Percentiles rank a stretch among this genome's conserved stretches.
These are phyloP conservation scores for Piscicola geometra DNA, from an alignment of 2,888 invertebrate species.

Conservation along the genomic window DNA sequence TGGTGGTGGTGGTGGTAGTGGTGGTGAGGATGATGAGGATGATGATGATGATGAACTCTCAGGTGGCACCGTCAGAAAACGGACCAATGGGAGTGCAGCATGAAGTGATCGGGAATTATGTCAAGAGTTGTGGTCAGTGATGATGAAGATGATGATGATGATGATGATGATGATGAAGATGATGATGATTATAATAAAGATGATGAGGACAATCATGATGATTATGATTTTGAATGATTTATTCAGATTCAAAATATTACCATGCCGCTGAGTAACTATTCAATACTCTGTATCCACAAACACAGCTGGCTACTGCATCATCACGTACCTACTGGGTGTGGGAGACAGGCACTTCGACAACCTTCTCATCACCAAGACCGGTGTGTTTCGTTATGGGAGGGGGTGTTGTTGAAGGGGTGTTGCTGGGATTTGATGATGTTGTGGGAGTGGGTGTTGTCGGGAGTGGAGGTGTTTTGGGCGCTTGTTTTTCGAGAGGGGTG, in stretches of 20 bases:
- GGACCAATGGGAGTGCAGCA: constrained; percentile 84
- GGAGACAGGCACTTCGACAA: constrained; percentile 97
- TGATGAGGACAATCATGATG: too few species aligned
- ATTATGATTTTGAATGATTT: constrained; percentile 4
- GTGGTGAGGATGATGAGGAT: not conserved
- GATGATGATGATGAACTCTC: constrained; percentile 58
- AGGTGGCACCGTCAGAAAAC: constrained; percentile 79
- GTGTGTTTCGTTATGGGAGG: constrained; percentile 59
- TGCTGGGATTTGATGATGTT: too few species aligned
- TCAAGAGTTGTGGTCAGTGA: constrained; percentile 65
- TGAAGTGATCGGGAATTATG: constrained; percentile 95
- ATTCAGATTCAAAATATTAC: not conserved
- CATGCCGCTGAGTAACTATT: not conserved
- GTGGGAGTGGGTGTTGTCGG: not conserved
- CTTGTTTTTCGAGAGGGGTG: not conserved
- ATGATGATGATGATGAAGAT: not conserved
- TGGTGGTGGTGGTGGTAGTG: not conserved
- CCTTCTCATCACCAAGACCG: constrained; percentile 79
- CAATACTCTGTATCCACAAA: constrained; percentile 37
- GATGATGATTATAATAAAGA: too few species aligned
- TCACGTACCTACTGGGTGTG: constrained; percentile 92
- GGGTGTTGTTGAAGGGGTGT: too few species aligned
- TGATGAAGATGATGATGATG: not conserved
- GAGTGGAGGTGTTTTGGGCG: not conserved
- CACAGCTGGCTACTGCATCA: constrained; percentile 89